Conservation (phyloP, 2,888 invertebrate genomes). For the Cataglyphis rosenhaueri region DNA sequence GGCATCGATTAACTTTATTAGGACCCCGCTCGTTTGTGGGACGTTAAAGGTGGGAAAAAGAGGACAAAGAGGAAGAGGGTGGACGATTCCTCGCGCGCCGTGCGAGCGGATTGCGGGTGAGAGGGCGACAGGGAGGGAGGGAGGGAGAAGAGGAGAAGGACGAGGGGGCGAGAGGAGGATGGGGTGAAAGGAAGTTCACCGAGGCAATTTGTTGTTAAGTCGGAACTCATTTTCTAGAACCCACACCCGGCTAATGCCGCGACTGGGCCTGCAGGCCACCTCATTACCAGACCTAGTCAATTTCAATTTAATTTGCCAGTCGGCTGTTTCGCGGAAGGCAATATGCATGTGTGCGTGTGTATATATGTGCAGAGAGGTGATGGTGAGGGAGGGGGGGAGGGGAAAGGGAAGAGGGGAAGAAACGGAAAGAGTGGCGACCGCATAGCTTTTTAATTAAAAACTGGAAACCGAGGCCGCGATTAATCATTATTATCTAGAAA, state of each 20-base stretch:
- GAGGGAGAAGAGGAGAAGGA: neutral
- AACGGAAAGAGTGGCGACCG: slow-evolving; percentile 46
- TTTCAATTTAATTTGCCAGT: slow-evolving; percentile 79
- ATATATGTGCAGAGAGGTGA: neutral
- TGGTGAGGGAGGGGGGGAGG: neutral
- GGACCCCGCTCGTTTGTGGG: slow-evolving; percentile 64
- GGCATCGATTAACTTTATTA: slow-evolving; percentile 82
- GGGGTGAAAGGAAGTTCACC: slow-evolving; percentile 69
- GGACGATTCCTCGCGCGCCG: slow-evolving; percentile 47
- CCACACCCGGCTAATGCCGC: slow-evolving; percentile 58
- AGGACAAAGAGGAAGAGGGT: slow-evolving; percentile 45
- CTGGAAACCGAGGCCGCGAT: slow-evolving; percentile 66
- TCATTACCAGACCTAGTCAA: slow-evolving; percentile 79
- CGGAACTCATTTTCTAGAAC: slow-evolving; percentile 79
- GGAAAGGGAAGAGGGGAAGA: slow-evolving; percentile 10
- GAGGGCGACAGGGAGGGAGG: slow-evolving; percentile 19
- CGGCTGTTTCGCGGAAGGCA: slow-evolving; percentile 62
- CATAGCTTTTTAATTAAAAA: slow-evolving; percentile 72
- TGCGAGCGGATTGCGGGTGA: slow-evolving; percentile 42
- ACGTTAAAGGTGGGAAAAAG: slow-evolving; percentile 43
- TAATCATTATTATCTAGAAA: slow-evolving; percentile 72
- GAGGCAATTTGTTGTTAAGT: slow-evolving; percentile 80
- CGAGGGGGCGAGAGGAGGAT: slow-evolving; percentile 30
- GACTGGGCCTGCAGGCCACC: slow-evolving; percentile 70
- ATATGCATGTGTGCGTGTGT: neutral